Evolutionary conservation across 2,113 vertebrate genomes (phyloP).

Genomic region (Cairina moschata): DNA sequence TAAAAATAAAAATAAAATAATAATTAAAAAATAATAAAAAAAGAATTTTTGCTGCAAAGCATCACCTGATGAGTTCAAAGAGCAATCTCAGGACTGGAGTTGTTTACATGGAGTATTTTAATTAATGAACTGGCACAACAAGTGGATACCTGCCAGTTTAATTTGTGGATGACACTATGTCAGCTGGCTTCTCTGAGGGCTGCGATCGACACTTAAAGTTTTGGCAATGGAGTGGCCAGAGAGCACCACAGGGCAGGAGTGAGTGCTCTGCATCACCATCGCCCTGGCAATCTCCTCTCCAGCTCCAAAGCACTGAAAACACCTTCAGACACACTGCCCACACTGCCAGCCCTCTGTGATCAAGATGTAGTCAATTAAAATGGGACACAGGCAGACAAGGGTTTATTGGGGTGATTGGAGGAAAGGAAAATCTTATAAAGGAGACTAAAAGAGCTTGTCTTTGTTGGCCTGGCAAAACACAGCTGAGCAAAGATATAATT

Average conservation of each 20-base stretch:
- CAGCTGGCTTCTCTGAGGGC: not conserved
- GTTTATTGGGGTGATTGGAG: not conserved
- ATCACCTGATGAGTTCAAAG: not conserved
- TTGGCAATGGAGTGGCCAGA: accelerated
- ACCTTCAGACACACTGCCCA: not conserved
- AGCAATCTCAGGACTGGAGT: not conserved
- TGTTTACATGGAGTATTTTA: not conserved
- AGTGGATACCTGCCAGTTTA: not conserved
- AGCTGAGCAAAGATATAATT: not conserved
- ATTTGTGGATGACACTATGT: not conserved
- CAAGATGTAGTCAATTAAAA: not conserved
- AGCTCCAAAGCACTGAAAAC: not conserved
- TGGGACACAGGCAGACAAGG: not conserved
- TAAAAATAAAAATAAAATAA: not conserved
- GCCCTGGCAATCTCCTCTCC: not conserved
- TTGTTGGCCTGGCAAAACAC: not conserved
- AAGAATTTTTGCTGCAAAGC: not conserved
- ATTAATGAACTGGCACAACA: not conserved
- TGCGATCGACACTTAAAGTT: not conserved
- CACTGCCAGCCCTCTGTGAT: too few species aligned
- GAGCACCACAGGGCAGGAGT: not conserved
- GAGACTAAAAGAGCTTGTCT: not conserved
- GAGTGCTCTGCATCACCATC: accelerated
- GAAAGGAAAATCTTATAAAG: not conserved
- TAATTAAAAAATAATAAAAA: not conserved